Conservation (phyloP, 2,797 vertebrate species). For the Tinamus major region DNA sequence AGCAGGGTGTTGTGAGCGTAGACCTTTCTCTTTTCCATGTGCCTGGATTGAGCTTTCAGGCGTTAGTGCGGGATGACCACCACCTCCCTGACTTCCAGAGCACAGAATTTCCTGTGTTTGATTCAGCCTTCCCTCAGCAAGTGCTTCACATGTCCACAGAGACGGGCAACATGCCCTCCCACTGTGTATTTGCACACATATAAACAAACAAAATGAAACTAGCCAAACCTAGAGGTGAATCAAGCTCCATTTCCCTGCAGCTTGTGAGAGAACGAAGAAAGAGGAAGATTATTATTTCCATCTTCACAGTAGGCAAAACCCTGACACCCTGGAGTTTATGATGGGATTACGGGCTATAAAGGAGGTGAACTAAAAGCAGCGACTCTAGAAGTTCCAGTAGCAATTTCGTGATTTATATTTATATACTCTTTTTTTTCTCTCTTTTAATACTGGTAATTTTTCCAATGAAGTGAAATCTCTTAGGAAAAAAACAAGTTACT, state of each 20-base stretch:
- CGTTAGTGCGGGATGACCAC: not conserved
- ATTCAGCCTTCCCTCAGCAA: not conserved
- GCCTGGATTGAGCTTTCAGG: not conserved
- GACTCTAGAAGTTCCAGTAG: not conserved
- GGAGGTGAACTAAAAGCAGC: not conserved
- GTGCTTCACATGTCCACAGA: not conserved
- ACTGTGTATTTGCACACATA: not conserved
- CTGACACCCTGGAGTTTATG: not conserved
- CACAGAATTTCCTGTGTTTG: not conserved
- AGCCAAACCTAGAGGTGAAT: not conserved
- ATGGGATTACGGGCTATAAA: not conserved
- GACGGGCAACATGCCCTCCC: not conserved
- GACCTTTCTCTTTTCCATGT: not conserved
- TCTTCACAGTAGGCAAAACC: not conserved
- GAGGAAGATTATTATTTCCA: not conserved
- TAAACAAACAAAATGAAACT: not conserved
- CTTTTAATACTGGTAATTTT: not conserved
- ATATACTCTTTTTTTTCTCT: too few species aligned
- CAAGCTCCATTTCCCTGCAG: not conserved
- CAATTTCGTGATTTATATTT: too few species aligned
- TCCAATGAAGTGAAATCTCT: not conserved
- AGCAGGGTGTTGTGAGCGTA: not conserved
- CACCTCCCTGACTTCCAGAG: not conserved
- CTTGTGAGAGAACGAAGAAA: not conserved
- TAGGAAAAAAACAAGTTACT: not conserved